A percentile compares a stretch with the other conserved stretches of the same genome.
Evolutionary conservation across 1,140 invertebrate species (phyloP).

Genomic region (Magallana gigas): DNA sequence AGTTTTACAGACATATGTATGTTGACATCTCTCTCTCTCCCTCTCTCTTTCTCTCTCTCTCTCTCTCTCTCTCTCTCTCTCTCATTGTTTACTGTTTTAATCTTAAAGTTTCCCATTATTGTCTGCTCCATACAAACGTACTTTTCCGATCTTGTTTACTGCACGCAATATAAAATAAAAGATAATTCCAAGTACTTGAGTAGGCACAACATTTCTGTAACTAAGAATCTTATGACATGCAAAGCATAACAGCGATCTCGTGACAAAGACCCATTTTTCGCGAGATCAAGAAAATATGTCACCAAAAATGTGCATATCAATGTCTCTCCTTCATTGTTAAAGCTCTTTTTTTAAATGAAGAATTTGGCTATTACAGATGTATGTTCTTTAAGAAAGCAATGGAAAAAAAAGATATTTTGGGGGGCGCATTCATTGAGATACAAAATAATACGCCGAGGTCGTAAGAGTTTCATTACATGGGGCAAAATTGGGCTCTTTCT

Average conservation of each 20-base stretch:
- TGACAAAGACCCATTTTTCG: background rate
- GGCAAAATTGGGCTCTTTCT: background rate
- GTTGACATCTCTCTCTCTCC: no score
- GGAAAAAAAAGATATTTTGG: background rate
- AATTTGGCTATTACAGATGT: slow-evolving; percentile 3
- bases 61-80: no score
- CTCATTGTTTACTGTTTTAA: no score
- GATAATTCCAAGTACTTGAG: background rate
- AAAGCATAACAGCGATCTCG: background rate
- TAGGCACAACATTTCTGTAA: background rate
- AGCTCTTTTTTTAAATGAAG: background rate
- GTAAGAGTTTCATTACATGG: background rate
- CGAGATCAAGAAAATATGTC: background rate
- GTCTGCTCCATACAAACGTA: no score
- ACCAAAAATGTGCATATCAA: background rate
- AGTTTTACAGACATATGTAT: no score
- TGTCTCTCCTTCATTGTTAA: background rate
- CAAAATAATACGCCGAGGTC: background rate
- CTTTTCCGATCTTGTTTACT: no score
- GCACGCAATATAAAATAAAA: background rate
- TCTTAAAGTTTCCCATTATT: no score
- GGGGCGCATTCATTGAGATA: background rate
- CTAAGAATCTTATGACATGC: background rate
- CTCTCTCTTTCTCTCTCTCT: no score
- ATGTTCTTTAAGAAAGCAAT: background rate